phyloP scores from a whole-genome alignment of 2,113 vertebrate genomes.

The Melanerpes formicivorus region DNA sequence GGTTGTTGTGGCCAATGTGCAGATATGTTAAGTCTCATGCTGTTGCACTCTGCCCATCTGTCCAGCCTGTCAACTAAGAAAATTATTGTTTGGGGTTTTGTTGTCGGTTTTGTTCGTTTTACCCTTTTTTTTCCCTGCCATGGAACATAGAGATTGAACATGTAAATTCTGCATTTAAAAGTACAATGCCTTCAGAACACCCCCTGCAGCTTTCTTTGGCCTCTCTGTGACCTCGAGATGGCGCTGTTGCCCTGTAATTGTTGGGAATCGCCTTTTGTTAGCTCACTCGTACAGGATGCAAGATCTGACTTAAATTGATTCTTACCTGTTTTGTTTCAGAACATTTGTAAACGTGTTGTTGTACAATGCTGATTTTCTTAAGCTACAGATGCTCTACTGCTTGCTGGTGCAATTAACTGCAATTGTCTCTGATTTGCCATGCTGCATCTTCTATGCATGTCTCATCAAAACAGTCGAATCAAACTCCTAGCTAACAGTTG shows the following conservation, averaged over 20 bases:
- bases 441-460: background rate
- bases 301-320: background rate
- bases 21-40: too few species aligned
- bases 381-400: background rate
- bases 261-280: background rate
- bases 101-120: too few species aligned
- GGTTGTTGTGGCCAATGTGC: too few species aligned
- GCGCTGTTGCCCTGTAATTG: constrained; percentile 3
- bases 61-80: background rate
- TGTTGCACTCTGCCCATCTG: too few species aligned
- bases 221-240: constrained; percentile 57
- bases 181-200: background rate
- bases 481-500: background rate
- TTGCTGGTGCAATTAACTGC: background rate
- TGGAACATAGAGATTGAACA: background rate
- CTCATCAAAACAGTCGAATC: background rate
- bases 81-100: background rate
- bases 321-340: background rate
- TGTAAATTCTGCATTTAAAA: background rate
- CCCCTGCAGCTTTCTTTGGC: background rate
- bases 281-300: background rate
- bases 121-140: background rate
- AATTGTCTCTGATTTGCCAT: background rate
- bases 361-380: background rate
- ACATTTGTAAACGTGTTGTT: background rate